These are phyloP conservation scores for Mobula birostris DNA, from an alignment of 2,113 vertebrate species.

Conservation along the genomic window DNA sequence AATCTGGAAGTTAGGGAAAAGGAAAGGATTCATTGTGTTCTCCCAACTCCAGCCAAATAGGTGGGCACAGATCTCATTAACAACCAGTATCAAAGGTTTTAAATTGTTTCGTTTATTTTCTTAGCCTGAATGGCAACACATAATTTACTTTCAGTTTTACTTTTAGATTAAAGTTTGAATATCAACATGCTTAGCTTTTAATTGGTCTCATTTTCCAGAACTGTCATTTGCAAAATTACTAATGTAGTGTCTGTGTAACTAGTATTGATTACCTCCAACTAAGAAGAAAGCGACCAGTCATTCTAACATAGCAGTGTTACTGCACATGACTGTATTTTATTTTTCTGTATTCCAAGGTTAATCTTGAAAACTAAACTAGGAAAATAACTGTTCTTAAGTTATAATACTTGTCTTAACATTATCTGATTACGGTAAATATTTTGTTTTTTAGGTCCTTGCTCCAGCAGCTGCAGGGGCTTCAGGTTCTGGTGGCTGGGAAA, in stretches of 20 bases:
- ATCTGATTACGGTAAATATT: background rate
- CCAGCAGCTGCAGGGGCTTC: constrained; percentile 91
- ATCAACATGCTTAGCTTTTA: background rate
- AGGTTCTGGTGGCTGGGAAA: constrained; percentile 82
- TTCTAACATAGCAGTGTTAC: background rate
- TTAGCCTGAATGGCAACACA: background rate
- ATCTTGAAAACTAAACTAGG: background rate
- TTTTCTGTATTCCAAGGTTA: background rate
- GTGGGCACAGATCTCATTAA: background rate
- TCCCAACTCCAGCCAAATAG: no score
- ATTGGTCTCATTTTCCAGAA: background rate
- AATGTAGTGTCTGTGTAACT: background rate
- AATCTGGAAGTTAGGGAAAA: no score
- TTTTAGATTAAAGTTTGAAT: background rate
- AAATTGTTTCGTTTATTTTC: background rate
- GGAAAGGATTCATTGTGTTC: no score
- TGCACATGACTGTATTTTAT: background rate
- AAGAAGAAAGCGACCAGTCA: background rate
- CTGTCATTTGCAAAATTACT: background rate
- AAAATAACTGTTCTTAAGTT: background rate
- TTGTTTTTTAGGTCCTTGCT: constrained; percentile 73
- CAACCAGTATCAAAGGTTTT: background rate
- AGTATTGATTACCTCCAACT: background rate
- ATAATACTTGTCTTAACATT: background rate
- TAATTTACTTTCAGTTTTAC: background rate